A percentile compares a stretch with the other conserved stretches of the same genome.
Conservation (phyloP, 2,888 invertebrate species). For the Epinotia ramella region DNA sequence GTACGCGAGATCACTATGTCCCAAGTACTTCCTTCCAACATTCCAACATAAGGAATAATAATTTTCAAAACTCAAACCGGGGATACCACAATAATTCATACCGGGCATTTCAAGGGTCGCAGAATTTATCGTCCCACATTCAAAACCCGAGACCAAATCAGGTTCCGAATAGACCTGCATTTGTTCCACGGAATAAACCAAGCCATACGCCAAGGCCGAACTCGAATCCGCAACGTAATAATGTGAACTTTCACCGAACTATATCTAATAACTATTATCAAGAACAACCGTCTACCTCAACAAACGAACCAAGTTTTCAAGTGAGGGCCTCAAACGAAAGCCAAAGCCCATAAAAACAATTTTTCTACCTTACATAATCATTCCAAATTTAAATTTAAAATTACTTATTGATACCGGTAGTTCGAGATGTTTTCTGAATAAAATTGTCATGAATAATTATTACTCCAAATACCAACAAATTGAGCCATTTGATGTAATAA, state of each 20-base stretch:
- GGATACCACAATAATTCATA: not conserved
- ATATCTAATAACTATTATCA: too few relatives aligned
- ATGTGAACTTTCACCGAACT: too few relatives aligned
- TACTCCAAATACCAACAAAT: not conserved
- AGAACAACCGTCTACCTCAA: not conserved
- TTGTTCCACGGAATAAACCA: too few relatives aligned
- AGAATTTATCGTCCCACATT: too few relatives aligned
- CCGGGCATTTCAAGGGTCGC: too few relatives aligned
- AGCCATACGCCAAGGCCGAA: too few relatives aligned
- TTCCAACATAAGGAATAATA: not conserved
- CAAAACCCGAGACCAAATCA: too few relatives aligned
- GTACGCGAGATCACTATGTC: too few relatives aligned
- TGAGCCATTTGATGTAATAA: constrained; percentile 1
- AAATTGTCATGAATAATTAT: not conserved
- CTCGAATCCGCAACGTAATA: too few relatives aligned
- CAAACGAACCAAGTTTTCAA: not conserved
- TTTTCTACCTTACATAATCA: not conserved
- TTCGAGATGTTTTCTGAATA: not conserved
- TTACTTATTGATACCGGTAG: constrained; percentile 1
- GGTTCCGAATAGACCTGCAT: too few relatives aligned
- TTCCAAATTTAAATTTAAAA: not conserved
- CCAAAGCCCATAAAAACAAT: not conserved
- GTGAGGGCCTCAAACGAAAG: not conserved
- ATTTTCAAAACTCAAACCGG: not conserved
- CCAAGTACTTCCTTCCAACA: too few relatives aligned